These are phyloP conservation scores for Eueides isabella DNA, from an alignment of 1,140 invertebrate genomes.

Conservation along the genomic window DNA sequence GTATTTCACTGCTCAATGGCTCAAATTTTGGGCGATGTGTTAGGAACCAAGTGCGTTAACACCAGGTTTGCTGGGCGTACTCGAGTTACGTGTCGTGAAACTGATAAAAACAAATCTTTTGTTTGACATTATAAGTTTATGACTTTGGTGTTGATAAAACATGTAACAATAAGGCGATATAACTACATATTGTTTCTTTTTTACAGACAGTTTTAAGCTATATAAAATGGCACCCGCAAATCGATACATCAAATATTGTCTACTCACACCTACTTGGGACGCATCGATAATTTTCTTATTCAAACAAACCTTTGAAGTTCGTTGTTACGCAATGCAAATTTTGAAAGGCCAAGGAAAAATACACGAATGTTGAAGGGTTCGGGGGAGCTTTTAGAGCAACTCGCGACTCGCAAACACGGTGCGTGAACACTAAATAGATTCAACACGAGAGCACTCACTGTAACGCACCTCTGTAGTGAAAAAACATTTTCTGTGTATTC, in stretches of 20 bases:
- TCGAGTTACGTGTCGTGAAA: too few relatives aligned
- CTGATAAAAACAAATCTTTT: too few relatives aligned
- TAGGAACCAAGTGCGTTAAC: too few relatives aligned
- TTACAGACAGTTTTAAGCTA: too few relatives aligned
- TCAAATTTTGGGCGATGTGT: too few relatives aligned
- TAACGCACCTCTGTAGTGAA: slow-evolving; percentile 19
- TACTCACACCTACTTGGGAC: not conserved
- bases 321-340: slow-evolving; percentile 27
- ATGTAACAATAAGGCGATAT: too few relatives aligned
- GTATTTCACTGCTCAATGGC: too few relatives aligned
- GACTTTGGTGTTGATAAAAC: too few relatives aligned
- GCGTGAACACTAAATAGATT: slow-evolving; percentile 31
- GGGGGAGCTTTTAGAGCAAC: slow-evolving; percentile 33
- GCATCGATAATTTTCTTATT: slow-evolving; percentile 5
- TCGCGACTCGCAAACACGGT: slow-evolving; percentile 24
- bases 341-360: slow-evolving; percentile 24
- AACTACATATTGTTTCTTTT: too few relatives aligned
- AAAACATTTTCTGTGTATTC: slow-evolving; percentile 25
- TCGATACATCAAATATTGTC: not conserved
- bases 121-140: too few relatives aligned
- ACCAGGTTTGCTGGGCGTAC: too few relatives aligned
- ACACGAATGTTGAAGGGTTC: slow-evolving; percentile 26
- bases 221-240: too few relatives aligned
- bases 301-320: slow-evolving; percentile 15
- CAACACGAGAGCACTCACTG: slow-evolving; percentile 35